A percentile compares a stretch with the other conserved stretches of the same genome.
These are phyloP conservation scores for Ranitomeya variabilis DNA, from an alignment of 2,113 vertebrate species.

Conservation along the genomic window DNA sequence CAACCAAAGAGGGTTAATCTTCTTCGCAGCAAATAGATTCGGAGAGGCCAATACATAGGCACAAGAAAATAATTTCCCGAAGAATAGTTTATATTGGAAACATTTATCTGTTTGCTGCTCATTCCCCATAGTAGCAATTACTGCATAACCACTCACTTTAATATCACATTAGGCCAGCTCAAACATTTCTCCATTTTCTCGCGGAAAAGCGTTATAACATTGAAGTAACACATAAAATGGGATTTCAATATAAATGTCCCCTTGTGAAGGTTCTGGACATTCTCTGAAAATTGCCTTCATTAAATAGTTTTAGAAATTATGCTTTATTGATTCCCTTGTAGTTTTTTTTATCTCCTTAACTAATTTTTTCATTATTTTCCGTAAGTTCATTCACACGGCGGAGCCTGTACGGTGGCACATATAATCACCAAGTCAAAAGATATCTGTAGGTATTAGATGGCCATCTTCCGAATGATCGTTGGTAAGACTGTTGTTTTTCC, in stretches of 20 bases:
- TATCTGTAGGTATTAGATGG: too few species aligned
- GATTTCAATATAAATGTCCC: constrained; percentile 63
- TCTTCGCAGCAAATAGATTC: neutral
- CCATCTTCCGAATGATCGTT: too few species aligned
- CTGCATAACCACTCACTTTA: constrained; percentile 42
- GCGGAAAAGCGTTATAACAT: constrained; percentile 24
- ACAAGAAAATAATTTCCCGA: constrained; percentile 30
- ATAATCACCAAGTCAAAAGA: neutral
- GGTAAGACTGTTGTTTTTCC: too few species aligned
- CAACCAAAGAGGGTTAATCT: constrained; percentile 8
- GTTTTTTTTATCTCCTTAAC: neutral
- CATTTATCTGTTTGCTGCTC: constrained; percentile 42
- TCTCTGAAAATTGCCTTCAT: constrained; percentile 50
- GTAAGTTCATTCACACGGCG: neutral
- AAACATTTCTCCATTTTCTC: constrained; percentile 16
- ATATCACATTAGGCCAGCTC: constrained; percentile 41
- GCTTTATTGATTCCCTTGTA: neutral
- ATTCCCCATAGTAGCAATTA: constrained; percentile 53
- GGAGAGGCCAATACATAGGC: constrained; percentile 23
- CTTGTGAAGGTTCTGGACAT: constrained; percentile 60
- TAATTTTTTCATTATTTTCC: neutral
- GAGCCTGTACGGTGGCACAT: neutral
- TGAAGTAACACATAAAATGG: constrained; percentile 56
- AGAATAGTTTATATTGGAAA: constrained; percentile 51
- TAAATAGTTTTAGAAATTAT: constrained; percentile 11